Base-by-base conservation (phyloP, 2,113 vertebrate species). In the Chinchilla lanigera region DNA sequence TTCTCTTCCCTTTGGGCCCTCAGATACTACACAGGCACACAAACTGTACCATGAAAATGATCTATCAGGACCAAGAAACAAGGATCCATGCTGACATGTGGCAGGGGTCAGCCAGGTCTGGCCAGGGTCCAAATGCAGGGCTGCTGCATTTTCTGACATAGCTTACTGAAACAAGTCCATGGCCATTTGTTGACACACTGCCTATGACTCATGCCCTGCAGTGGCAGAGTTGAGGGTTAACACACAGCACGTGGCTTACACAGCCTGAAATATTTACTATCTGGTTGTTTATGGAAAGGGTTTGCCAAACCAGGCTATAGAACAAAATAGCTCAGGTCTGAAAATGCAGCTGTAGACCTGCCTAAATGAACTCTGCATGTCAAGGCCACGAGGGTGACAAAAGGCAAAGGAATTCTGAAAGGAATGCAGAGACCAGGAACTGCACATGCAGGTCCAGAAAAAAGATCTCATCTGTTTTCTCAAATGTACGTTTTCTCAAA, bases 141-240 rank as follows among this genome's bases (percentile, higher is more conserved):
- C 38, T 52, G 9, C 0, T 1, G 33, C 35, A 6, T 30, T 7
- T 77, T 90, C 67, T 65, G 47, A 52, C 58, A 22, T 19, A 24
- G 26, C 30, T 47, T 16, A 3, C 11, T 38, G 6, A 50, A 52
- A 47, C 26, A 3, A 41, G 82, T 73, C 5, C 10, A 0, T 13
- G 33, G 35, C 63, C 26, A 0, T 65, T 38, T 1, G 13, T 5
- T 56, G 28, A 5, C 38, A 17, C 22, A 1, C 1, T 16, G 5
- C 24, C 26, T 44, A 14, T 0, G 26, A 38, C 20, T 67, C n/a
- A 1, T 0, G 1, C 35, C n/a, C 22, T 30, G 5, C 2, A 7
- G 13, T 26, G 9, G 50, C n/a, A 26, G n/a, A 11, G 30, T 5
- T 28, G 60, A 63, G 17, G 22, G 26, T 33, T 81, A 38, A 30